phyloP scores from a whole-genome alignment of 2,113 vertebrate genomes.

The Scopus umbretta region DNA sequence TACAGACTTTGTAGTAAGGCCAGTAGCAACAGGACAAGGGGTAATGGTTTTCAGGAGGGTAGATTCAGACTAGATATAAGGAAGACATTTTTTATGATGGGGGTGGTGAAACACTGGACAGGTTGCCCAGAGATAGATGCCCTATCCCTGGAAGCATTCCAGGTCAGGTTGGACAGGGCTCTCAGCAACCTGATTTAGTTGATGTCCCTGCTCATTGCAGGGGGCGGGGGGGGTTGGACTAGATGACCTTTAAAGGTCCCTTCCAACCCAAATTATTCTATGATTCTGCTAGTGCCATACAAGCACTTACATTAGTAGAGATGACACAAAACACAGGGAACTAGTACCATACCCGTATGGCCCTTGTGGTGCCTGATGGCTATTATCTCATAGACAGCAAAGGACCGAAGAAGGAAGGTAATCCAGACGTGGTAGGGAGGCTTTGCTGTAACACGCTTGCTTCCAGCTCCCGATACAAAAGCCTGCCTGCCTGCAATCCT shows the following conservation, averaged over 20 bases:
- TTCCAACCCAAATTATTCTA: background rate
- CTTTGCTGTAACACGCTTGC: background rate
- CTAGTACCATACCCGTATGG: background rate
- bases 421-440: background rate
- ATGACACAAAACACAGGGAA: background rate
- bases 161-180: background rate
- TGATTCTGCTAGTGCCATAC: background rate
- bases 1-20: background rate
- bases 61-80: background rate
- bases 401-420: background rate
- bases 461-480: background rate
- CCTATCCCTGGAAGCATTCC: background rate
- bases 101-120: background rate
- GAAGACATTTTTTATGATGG: background rate
- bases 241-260: background rate
- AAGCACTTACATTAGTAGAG: background rate
- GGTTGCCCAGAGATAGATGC: background rate
- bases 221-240: no score
- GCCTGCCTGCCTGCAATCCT: background rate
- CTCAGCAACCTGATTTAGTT: background rate
- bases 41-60: background rate
- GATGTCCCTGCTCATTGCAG: background rate
- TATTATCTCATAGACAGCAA: background rate
- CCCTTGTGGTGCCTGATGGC: background rate
- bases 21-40: no score